Evolutionary conservation across 2,888 invertebrate species (phyloP).

Genomic region (Aporophyla nigra): DNA sequence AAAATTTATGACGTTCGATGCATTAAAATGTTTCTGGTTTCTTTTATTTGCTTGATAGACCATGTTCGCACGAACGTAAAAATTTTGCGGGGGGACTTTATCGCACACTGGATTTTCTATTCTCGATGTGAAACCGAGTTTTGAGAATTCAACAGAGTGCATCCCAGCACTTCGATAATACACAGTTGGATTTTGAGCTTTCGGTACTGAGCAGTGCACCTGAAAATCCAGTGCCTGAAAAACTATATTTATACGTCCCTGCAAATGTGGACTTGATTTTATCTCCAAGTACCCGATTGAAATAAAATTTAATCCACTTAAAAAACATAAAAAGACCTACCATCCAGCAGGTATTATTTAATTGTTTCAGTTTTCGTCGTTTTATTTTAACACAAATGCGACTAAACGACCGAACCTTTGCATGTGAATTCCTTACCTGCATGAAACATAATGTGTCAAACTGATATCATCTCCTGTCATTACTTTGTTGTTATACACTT

Average conservation of each 20-base stretch:
- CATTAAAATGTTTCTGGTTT: conserved; percentile 9
- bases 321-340: not conserved
- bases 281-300: not conserved
- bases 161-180: too few species aligned
- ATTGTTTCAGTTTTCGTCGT: not conserved
- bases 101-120: too few species aligned
- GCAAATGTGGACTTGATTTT: not conserved
- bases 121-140: too few species aligned
- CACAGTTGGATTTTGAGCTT: too few species aligned
- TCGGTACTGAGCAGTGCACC: too few species aligned
- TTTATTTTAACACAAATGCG: not conserved
- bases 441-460: conserved; percentile 8
- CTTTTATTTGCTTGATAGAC: not conserved
- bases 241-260: too few species aligned
- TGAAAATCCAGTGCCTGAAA: too few species aligned
- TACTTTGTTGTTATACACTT: conserved; percentile 43
- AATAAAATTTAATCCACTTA: not conserved
- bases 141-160: too few species aligned
- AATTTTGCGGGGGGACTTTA: too few species aligned
- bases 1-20: conserved; percentile 26
- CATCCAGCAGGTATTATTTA: not conserved
- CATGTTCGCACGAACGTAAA: not conserved
- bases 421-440: conserved; percentile 18
- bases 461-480: conserved; percentile 33
- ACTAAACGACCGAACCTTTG: conserved; percentile 9